Conservation (phyloP, 2,888 invertebrate species). For the Lasioglossum marginatum region DNA sequence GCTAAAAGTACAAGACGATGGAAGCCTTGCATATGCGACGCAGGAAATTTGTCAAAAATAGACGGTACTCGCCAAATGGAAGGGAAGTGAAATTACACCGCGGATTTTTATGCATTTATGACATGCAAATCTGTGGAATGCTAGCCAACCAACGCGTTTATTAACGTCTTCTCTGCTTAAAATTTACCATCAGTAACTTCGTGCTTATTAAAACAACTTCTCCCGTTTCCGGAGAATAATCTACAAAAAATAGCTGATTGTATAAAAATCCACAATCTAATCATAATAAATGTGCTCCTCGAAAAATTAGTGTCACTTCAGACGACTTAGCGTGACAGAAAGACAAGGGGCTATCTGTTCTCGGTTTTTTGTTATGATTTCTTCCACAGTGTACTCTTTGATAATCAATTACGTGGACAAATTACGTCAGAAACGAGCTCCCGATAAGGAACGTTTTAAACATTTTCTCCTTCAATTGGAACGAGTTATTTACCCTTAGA, state of each 20-base stretch:
- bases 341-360: slow-evolving; percentile 8
- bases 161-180: neutral
- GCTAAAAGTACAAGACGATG: neutral
- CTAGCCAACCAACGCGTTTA: neutral
- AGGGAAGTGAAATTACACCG: neutral
- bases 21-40: neutral
- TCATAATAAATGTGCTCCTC: neutral
- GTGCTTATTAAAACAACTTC: neutral
- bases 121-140: neutral
- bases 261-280: neutral
- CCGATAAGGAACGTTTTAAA: neutral
- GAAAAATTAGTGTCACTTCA: neutral
- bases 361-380: slow-evolving; percentile 4
- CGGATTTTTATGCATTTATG: neutral
- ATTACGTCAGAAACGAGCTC: neutral
- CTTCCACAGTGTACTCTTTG: slow-evolving; percentile 18
- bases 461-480: neutral
- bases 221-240: neutral
- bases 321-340: slow-evolving; percentile 1
- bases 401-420: slow-evolving; percentile 4
- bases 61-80: neutral
- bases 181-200: neutral
- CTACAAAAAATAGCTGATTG: neutral
- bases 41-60: neutral
- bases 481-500: neutral